Conservation (phyloP, 1,140 invertebrate species). For the Pygmarrhopalites habei region DNA sequence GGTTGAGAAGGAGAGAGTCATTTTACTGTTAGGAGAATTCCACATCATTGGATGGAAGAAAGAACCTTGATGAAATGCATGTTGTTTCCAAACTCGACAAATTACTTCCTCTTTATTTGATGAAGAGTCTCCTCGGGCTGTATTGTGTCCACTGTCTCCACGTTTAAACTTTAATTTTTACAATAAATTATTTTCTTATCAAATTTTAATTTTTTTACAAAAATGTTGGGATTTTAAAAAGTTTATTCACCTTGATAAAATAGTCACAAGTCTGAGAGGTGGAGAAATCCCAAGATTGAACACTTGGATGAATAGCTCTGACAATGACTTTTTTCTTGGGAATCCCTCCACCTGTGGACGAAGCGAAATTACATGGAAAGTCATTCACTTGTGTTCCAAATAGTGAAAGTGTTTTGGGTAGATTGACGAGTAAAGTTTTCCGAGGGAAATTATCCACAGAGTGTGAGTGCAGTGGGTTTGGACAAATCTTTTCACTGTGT, state of each 20-base stretch:
- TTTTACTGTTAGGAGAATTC: slow-evolving; percentile 8
- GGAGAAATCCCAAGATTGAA: not conserved
- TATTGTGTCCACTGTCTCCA: not conserved
- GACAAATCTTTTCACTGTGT: slow-evolving; percentile 3
- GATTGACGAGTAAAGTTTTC: not conserved
- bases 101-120: slow-evolving; percentile 6
- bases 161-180: not conserved
- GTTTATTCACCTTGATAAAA: slow-evolving; percentile 2
- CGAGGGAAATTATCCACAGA: not conserved
- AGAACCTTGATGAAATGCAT: not conserved
- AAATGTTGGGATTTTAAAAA: too few relatives aligned
- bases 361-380: slow-evolving; percentile 12
- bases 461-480: not conserved
- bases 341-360: not conserved
- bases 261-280: not conserved
- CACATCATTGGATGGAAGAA: slow-evolving; percentile 14
- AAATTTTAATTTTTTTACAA: too few relatives aligned
- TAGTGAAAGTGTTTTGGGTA: slow-evolving; percentile 7
- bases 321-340: slow-evolving; percentile 3
- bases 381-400: slow-evolving; percentile 9
- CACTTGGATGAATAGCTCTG: slow-evolving; percentile 3
- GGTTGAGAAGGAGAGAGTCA: slow-evolving; percentile 14
- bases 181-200: too few relatives aligned
- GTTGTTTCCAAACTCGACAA: slow-evolving; percentile 3
- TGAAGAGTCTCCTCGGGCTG: not conserved